These are phyloP conservation scores for Tetragnatha montana DNA, from an alignment of 2,888 invertebrate species.

Conservation along the genomic window DNA sequence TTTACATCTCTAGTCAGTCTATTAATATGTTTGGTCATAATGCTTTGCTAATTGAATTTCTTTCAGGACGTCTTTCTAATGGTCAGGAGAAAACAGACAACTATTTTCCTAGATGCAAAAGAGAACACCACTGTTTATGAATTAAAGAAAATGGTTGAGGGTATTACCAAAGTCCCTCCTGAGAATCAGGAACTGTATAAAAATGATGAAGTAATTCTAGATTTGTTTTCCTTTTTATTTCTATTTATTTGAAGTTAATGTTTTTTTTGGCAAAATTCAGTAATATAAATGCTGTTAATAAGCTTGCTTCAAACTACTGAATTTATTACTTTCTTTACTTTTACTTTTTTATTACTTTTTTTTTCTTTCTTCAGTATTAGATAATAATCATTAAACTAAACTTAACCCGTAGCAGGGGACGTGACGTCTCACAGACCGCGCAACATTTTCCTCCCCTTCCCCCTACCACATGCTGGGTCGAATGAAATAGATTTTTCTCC, in stretches of 20 bases:
- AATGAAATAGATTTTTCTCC: no score
- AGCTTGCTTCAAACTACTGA: no score
- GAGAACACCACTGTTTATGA: conserved; percentile 95
- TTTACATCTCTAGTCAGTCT: no score
- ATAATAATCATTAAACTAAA: background rate
- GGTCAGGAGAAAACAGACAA: conserved; percentile 96
- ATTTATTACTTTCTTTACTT: no score
- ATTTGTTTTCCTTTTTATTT: background rate
- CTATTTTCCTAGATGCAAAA: conserved; percentile 98
- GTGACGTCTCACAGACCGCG: no score
- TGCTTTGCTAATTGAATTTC: conserved; percentile 1
- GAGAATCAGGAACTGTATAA: conserved; percentile 91
- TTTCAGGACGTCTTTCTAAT: conserved; percentile 96
- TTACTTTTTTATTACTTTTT: no score
- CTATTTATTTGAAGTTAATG: background rate
- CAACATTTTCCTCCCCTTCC: no score
- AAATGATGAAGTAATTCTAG: conserved; percentile 87
- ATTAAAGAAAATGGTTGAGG: conserved; percentile 97
- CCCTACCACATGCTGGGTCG: no score
- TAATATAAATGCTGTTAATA: no score
- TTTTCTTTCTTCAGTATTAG: background rate
- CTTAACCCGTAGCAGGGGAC: no score
- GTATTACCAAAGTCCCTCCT: conserved; percentile 90
- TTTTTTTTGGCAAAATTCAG: conserved; percentile 86
- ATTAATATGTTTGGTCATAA: no score